These are phyloP conservation scores for Dipodomys spectabilis DNA, from an alignment of 2,113 vertebrate species.

Conservation along the genomic window DNA sequence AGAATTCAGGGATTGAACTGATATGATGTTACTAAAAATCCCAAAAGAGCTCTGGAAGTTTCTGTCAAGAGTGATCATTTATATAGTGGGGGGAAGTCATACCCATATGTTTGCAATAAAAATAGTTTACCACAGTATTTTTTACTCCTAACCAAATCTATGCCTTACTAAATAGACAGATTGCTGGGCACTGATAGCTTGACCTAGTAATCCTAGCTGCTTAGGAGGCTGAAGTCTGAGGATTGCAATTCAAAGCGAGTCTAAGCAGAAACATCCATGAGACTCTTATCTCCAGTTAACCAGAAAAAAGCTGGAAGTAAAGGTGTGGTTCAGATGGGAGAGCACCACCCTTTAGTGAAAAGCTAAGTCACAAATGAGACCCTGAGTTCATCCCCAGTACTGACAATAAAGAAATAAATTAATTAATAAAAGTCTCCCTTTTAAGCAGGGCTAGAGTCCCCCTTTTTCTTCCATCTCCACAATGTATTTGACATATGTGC, in stretches of 20 bases:
- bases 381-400: too few species aligned
- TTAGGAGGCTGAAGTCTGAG: too few species aligned
- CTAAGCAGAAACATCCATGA: too few species aligned
- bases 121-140: background rate
- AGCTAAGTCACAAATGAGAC: too few species aligned
- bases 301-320: too few species aligned
- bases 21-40: background rate
- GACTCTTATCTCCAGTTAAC: too few species aligned
- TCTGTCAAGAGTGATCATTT: slow-evolving; percentile 3
- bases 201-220: too few species aligned
- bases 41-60: background rate
- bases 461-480: background rate
- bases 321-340: too few species aligned
- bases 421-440: background rate
- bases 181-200: too few species aligned
- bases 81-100: background rate
- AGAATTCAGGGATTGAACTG: background rate
- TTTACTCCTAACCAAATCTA: slow-evolving; percentile 35
- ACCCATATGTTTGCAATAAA: background rate
- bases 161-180: background rate
- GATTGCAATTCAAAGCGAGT: too few species aligned
- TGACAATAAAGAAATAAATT: too few species aligned
- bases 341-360: too few species aligned
- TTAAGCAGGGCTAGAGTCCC: background rate
- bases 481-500: slow-evolving; percentile 36